Evolutionary conservation across 1,140 invertebrate species (phyloP).

Genomic region (Drosophila bipectinata): DNA sequence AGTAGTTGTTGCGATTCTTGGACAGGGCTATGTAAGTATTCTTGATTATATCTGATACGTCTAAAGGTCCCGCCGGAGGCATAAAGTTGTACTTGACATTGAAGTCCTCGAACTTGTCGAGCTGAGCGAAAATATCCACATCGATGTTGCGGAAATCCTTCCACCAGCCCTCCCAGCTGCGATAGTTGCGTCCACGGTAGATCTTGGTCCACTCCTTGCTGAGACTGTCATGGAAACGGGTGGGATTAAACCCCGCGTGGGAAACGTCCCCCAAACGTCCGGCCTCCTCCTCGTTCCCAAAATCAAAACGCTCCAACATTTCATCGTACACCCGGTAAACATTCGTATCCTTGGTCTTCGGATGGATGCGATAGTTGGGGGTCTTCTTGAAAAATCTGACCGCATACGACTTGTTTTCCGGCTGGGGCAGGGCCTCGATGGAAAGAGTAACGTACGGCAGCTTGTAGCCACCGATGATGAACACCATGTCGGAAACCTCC

Average conservation of each 20-base stretch:
- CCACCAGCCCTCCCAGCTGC: constrained; percentile 51
- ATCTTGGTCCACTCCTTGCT: constrained; percentile 11
- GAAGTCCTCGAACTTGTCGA: constrained; percentile 18
- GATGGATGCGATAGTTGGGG: constrained; percentile 2
- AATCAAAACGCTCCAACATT: neutral
- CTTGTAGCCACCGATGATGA: constrained; percentile 24
- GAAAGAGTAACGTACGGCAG: constrained; percentile 1
- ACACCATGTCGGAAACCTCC: neutral
- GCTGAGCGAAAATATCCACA: constrained; percentile 22
- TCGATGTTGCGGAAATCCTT: constrained; percentile 38
- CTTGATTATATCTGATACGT: neutral
- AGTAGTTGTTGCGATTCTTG: constrained; percentile 27
- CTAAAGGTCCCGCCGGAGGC: neutral
- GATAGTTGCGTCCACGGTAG: constrained; percentile 27
- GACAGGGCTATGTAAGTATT: neutral
- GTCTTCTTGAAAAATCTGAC: constrained; percentile 17
- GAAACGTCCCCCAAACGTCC: neutral
- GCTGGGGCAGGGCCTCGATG: neutral
- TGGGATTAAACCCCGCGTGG: neutral
- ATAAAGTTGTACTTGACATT: constrained; percentile 26
- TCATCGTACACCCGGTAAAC: constrained; percentile 9
- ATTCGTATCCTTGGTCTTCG: fast-evolving
- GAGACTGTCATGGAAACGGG: constrained; percentile 2
- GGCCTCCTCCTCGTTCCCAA: neutral
- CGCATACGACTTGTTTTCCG: constrained; percentile 13